These are phyloP conservation scores for Aphidoletes aphidimyza DNA, from an alignment of 2,888 invertebrate genomes.

Conservation along the genomic window DNA sequence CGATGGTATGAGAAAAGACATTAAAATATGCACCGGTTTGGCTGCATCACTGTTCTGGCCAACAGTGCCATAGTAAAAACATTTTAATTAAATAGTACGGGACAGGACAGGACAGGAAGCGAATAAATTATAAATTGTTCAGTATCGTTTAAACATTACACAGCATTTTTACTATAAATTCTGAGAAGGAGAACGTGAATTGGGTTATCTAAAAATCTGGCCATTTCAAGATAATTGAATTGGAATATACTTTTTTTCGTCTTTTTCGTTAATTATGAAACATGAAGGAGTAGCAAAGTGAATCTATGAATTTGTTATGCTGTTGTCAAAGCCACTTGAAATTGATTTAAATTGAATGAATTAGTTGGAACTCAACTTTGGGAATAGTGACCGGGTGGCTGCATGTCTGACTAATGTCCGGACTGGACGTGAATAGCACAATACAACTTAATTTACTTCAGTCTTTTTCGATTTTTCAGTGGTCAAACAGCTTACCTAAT, in stretches of 20 bases:
- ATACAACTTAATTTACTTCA: background rate
- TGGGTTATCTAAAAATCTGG: background rate
- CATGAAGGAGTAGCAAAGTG: background rate
- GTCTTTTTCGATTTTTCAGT: too few relatives aligned
- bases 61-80: background rate
- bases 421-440: too few relatives aligned
- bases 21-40: background rate
- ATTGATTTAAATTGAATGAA: conserved; percentile 51
- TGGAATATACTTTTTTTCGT: background rate
- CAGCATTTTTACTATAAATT: background rate
- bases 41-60: too few relatives aligned
- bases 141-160: conserved; percentile 1
- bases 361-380: background rate
- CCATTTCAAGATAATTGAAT: background rate
- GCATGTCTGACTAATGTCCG: background rate
- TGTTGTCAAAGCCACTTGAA: background rate
- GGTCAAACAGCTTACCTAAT: background rate
- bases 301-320: background rate
- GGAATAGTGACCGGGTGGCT: background rate
- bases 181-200: background rate
- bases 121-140: conserved; percentile 34
- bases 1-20: background rate
- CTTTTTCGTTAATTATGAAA: background rate
- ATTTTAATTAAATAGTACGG: background rate
- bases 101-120: conserved; percentile 25